phyloP scores from a whole-genome alignment of 2,888 invertebrate genomes.

The Palloptera scutellata region DNA sequence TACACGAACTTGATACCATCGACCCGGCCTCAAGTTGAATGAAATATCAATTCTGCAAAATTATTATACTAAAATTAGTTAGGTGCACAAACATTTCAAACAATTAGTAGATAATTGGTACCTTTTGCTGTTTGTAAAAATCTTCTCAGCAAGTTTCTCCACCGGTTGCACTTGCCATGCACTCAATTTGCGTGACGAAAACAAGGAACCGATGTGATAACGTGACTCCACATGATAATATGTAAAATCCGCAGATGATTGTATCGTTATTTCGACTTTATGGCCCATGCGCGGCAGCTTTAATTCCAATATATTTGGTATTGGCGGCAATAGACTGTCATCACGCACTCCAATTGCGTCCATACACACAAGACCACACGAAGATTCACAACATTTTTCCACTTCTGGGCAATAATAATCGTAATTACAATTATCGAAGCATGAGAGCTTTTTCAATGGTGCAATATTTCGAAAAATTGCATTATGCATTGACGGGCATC shows the following conservation, averaged over 20 bases:
- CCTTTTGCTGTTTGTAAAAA: conserved; percentile 47
- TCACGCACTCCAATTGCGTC: conserved; percentile 67
- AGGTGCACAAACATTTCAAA: background rate
- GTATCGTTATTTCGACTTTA: conserved; percentile 68
- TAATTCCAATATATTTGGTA: conserved; percentile 71
- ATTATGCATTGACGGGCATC: conserved; percentile 51
- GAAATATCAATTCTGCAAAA: conserved; percentile 54
- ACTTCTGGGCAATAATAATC: conserved; percentile 76
- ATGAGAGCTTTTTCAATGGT: conserved; percentile 46
- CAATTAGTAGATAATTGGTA: conserved; percentile 33
- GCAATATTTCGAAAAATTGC: conserved; percentile 40
- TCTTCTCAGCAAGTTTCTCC: conserved; percentile 56
- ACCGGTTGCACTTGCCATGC: conserved; percentile 68
- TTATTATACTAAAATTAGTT: conserved; percentile 3
- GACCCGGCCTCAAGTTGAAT: conserved; percentile 69
- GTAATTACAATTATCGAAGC: conserved; percentile 57
- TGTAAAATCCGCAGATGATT: conserved; percentile 52
- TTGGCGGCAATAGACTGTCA: conserved; percentile 69
- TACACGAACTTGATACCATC: conserved; percentile 82
- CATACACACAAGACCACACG: conserved; percentile 76
- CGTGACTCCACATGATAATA: conserved; percentile 71
- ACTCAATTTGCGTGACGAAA: conserved; percentile 71
- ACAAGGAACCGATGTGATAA: conserved; percentile 74
- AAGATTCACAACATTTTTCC: conserved; percentile 73
- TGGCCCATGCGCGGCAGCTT: conserved; percentile 63